Evolutionary conservation across 2,797 vertebrate genomes (phyloP).

Genomic region (Schizopygopsis malacanthus): DNA sequence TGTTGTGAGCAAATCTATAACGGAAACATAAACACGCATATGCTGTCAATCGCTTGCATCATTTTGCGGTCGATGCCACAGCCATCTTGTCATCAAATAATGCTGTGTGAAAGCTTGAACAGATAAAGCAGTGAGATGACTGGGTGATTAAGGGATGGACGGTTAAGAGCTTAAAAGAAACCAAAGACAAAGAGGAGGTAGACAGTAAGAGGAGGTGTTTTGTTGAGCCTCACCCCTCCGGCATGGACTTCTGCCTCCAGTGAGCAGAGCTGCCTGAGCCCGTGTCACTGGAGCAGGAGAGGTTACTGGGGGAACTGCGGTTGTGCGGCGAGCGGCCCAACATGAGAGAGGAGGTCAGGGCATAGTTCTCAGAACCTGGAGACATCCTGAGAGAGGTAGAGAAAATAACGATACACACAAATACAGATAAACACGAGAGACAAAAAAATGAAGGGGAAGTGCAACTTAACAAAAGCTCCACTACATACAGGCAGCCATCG

Average conservation of each 20-base stretch:
- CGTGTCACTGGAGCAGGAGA: slow-evolving; percentile 94
- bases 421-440: slow-evolving; percentile 18
- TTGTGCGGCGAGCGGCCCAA: slow-evolving; percentile 91
- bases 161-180: neutral
- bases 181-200: neutral
- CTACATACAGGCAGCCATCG: neutral
- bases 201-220: neutral
- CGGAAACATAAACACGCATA: slow-evolving; percentile 35
- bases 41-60: neutral
- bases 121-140: slow-evolving; percentile 12
- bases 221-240: slow-evolving; percentile 88
- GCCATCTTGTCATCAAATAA: slow-evolving; percentile 9
- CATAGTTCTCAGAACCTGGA: slow-evolving; percentile 93
- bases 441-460: slow-evolving; percentile 6
- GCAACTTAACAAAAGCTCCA: neutral
- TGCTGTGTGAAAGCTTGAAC: neutral
- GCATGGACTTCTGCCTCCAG: slow-evolving; percentile 97
- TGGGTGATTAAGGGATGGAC: slow-evolving; percentile 10
- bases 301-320: slow-evolving; percentile 95
- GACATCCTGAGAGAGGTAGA: slow-evolving; percentile 82
- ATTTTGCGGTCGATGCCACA: neutral
- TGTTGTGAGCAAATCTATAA: slow-evolving; percentile 88
- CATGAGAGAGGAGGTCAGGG: slow-evolving; percentile 90
- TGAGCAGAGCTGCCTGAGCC: slow-evolving; percentile 87
- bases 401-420: slow-evolving; percentile 23